A percentile compares a stretch with the other conserved stretches of the same genome.
phyloP scores from a whole-genome alignment of 2,113 vertebrate species.

The Microcebus tavaratra region DNA sequence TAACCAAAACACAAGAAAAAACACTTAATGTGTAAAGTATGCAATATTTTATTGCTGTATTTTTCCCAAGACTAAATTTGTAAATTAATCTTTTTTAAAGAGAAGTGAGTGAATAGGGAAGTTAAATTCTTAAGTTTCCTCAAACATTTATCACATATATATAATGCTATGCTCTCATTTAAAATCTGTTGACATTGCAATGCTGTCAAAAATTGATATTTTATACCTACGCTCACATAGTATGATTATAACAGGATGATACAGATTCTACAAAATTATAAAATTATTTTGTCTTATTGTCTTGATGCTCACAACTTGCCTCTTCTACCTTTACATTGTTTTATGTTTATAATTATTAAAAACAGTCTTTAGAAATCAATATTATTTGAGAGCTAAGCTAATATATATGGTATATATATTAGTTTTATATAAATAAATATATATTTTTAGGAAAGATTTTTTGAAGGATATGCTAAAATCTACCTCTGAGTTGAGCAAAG shows the following conservation, averaged over 20 bases:
- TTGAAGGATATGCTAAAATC: conserved; percentile 11
- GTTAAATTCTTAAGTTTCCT: neutral
- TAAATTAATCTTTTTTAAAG: neutral
- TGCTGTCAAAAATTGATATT: neutral
- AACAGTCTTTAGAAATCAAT: neutral
- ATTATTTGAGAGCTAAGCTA: neutral
- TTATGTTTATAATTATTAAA: neutral
- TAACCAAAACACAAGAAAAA: neutral
- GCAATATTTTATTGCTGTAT: neutral
- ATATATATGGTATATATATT: neutral
- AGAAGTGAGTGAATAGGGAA: neutral
- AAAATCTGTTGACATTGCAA: neutral
- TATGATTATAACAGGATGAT: neutral
- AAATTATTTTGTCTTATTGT: neutral
- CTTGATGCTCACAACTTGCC: neutral
- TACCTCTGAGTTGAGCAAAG: conserved; percentile 4
- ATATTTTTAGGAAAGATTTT: neutral
- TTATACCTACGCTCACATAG: neutral
- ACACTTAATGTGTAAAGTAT: neutral
- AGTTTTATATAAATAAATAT: neutral
- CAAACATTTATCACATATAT: neutral
- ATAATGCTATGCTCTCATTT: neutral
- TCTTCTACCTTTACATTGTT: neutral
- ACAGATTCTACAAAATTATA: neutral
- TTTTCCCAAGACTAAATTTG: neutral